phyloP scores from a whole-genome alignment of 2,888 invertebrate genomes.

The Antitype chi region DNA sequence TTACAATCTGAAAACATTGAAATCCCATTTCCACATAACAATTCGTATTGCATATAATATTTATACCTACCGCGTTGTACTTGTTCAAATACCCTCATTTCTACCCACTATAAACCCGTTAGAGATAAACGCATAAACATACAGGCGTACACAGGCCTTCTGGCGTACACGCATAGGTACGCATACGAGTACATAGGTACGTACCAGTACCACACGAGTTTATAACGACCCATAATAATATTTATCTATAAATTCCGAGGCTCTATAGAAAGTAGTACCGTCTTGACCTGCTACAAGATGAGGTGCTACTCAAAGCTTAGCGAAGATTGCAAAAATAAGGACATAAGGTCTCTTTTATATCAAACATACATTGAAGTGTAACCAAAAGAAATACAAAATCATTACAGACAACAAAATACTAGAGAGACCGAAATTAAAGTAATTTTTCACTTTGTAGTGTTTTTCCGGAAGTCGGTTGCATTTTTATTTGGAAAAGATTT shows the following conservation, averaged over 20 bases:
- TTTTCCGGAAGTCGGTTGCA: too few relatives aligned
- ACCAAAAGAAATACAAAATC: background rate
- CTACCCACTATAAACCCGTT: slow-evolving; percentile 19
- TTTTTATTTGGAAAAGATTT: too few relatives aligned
- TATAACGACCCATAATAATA: slow-evolving; percentile 27
- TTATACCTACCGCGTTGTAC: background rate
- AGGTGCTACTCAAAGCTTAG: slow-evolving; percentile 24
- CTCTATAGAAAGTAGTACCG: slow-evolving; percentile 63
- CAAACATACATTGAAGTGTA: background rate
- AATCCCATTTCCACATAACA: background rate
- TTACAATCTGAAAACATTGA: background rate
- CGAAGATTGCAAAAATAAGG: slow-evolving; percentile 23
- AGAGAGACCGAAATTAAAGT: too few relatives aligned
- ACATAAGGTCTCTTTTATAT: slow-evolving; percentile 3
- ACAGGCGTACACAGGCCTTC: too few relatives aligned
- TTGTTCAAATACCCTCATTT: slow-evolving; percentile 1
- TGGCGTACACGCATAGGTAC: background rate
- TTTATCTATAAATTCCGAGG: slow-evolving; percentile 26
- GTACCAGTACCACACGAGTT: slow-evolving; percentile 17
- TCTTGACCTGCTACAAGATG: slow-evolving; percentile 63
- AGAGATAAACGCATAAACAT: slow-evolving; percentile 23
- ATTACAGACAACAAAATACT: background rate
- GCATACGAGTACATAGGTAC: background rate
- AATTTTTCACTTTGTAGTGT: too few relatives aligned
- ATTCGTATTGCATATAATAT: background rate